phyloP scores from a whole-genome alignment of 2,888 invertebrate genomes.

The Sesia apiformis region DNA sequence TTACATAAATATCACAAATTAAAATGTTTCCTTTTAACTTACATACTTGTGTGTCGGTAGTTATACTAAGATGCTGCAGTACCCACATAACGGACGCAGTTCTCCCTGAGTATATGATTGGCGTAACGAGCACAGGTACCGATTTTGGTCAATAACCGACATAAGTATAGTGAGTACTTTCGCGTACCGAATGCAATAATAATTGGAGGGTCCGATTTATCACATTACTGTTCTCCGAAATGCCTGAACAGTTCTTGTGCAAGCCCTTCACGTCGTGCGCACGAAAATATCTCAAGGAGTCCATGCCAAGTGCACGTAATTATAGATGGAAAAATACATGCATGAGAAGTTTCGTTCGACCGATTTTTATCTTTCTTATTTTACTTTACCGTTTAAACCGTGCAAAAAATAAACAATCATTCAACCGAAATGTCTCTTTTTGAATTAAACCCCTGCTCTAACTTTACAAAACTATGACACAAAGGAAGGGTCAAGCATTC shows the following conservation, averaged over 20 bases:
- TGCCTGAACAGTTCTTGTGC: constrained; percentile 64
- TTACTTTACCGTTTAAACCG: constrained; percentile 47
- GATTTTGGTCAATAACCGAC: constrained; percentile 69
- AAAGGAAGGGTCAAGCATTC: constrained; percentile 56
- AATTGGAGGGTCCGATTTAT: constrained; percentile 72
- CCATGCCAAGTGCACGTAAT: constrained; percentile 61
- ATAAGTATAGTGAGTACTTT: constrained; percentile 66
- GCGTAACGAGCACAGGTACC: constrained; percentile 63
- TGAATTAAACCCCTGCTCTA: constrained; percentile 41
- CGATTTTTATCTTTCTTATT: constrained; percentile 49
- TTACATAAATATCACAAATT: no score
- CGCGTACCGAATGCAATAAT: constrained; percentile 67
- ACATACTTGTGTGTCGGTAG: no score
- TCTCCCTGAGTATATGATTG: constrained; percentile 41
- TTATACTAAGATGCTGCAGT: no score
- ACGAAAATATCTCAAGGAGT: constrained; percentile 65
- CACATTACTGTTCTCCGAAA: constrained; percentile 69
- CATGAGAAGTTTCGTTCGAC: constrained; percentile 51
- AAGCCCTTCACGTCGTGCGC: constrained; percentile 68
- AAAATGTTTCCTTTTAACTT: no score
- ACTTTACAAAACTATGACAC: constrained; percentile 38
- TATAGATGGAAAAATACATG: constrained; percentile 66
- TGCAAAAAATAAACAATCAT: constrained; percentile 54
- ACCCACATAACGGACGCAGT: constrained; percentile 5
- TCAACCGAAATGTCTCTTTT: constrained; percentile 33